phyloP scores from a whole-genome alignment of 2,113 vertebrate species.

The Tamias sibiricus region DNA sequence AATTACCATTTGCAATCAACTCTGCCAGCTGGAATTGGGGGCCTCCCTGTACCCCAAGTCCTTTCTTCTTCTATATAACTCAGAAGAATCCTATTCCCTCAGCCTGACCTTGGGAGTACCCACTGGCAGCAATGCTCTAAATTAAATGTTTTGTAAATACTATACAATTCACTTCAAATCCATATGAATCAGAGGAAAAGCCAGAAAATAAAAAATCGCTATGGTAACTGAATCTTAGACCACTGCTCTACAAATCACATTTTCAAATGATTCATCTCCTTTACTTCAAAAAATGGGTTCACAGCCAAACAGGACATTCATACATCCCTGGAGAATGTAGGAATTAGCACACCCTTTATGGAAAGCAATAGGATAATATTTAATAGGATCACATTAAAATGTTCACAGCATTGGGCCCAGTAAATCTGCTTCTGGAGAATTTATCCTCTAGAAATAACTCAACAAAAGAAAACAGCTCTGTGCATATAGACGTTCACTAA shows the following conservation, averaged over 20 bases:
- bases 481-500: not conserved
- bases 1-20: not conserved
- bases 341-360: not conserved
- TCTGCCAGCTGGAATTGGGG: not conserved
- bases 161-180: slow-evolving; percentile 12
- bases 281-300: slow-evolving; percentile 19
- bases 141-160: not conserved
- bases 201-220: not conserved
- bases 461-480: not conserved
- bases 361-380: not conserved
- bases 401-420: not conserved
- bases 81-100: not conserved
- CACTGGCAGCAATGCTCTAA: not conserved
- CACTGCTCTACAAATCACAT: not conserved
- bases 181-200: not conserved
- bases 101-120: not conserved
- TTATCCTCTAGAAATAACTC: slow-evolving; percentile 9
- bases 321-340: not conserved
- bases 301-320: not conserved
- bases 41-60: not conserved
- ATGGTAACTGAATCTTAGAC: not conserved
- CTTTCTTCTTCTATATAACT: not conserved
- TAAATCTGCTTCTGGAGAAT: slow-evolving; percentile 37
- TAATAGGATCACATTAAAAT: not conserved
- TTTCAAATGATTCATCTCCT: slow-evolving; percentile 1